Evolutionary conservation across 1,140 invertebrate species (phyloP).

Genomic region (Apis florea): DNA sequence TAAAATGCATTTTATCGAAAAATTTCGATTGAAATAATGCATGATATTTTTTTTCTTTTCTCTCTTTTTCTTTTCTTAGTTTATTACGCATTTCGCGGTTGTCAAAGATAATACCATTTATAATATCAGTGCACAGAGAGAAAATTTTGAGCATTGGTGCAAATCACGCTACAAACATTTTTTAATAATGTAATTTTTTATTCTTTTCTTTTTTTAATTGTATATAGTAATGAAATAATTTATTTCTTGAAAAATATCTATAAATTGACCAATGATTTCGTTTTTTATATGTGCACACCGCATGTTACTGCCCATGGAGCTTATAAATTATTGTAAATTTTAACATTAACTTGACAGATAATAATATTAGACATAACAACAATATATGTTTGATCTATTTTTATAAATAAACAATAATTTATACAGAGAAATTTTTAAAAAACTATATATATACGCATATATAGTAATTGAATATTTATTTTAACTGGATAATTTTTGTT

Average conservation of each 20-base stretch:
- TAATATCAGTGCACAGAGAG: constrained; percentile 56
- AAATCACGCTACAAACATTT: constrained; percentile 49
- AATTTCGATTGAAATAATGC: constrained; percentile 37
- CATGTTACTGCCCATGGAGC: constrained; percentile 64
- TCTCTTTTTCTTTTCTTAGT: background rate
- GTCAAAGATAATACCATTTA: constrained; percentile 52
- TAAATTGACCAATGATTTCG: constrained; percentile 53
- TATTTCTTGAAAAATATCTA: constrained; percentile 57
- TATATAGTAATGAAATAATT: constrained; percentile 59
- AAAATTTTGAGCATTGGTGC: constrained; percentile 58
- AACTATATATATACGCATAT: constrained; percentile 33
- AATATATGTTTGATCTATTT: constrained; percentile 43
- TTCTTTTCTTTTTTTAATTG: constrained; percentile 12
- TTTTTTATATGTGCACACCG: constrained; percentile 49
- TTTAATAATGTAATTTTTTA: constrained; percentile 52
- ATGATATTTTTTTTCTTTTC: constrained; percentile 18
- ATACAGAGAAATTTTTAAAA: constrained; percentile 56
- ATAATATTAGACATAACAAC: constrained; percentile 60
- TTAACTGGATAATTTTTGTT: constrained; percentile 25
- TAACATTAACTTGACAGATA: constrained; percentile 39
- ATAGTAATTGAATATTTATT: constrained; percentile 36
- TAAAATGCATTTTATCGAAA: constrained; percentile 46
- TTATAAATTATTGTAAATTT: constrained; percentile 54
- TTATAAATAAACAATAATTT: constrained; percentile 62
- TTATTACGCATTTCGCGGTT: constrained; percentile 29